phyloP scores from a whole-genome alignment of 1,140 invertebrate species.

The Conus ventricosus region DNA sequence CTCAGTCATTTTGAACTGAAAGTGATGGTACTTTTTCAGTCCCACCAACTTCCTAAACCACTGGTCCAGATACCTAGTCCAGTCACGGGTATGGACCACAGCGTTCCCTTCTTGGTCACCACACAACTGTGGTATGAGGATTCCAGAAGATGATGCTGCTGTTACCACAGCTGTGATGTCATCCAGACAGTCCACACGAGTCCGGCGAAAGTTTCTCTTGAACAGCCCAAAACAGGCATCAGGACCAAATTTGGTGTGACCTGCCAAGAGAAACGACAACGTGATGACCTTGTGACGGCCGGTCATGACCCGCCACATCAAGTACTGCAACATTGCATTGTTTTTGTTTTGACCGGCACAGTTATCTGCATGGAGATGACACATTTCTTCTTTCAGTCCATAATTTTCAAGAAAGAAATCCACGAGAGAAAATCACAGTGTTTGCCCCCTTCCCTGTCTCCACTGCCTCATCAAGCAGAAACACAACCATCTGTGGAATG shows the following conservation, averaged over 20 bases:
- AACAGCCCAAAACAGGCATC: conserved; percentile 31
- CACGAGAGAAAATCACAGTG: too few species aligned
- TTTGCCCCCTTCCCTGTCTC: not conserved
- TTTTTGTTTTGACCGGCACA: conserved; percentile 47
- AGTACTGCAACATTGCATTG: conserved; percentile 29
- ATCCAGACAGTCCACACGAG: conserved; percentile 26
- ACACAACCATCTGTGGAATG: too few species aligned
- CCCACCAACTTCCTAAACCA: conserved; percentile 11
- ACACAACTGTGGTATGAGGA: conserved; percentile 44
- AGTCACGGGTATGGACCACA: conserved; percentile 38
- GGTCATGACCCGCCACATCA: conserved; percentile 24
- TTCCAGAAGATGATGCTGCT: conserved; percentile 27
- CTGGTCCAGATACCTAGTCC: conserved; percentile 31
- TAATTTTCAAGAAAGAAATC: too few species aligned
- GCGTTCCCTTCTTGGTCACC: conserved; percentile 17
- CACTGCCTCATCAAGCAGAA: too few species aligned
- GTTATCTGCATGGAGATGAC: too few species aligned
- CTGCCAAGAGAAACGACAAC: conserved; percentile 18
- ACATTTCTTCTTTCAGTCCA: too few species aligned
- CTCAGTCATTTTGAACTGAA: not conserved
- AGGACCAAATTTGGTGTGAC: conserved; percentile 33
- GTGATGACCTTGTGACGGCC: conserved; percentile 10
- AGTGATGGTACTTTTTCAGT: conserved; percentile 10
- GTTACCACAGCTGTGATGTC: conserved; percentile 27
- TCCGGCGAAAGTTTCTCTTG: conserved; percentile 30